phyloP scores from a whole-genome alignment of 1,140 invertebrate species.

The Meloidogyne hapla region DNA sequence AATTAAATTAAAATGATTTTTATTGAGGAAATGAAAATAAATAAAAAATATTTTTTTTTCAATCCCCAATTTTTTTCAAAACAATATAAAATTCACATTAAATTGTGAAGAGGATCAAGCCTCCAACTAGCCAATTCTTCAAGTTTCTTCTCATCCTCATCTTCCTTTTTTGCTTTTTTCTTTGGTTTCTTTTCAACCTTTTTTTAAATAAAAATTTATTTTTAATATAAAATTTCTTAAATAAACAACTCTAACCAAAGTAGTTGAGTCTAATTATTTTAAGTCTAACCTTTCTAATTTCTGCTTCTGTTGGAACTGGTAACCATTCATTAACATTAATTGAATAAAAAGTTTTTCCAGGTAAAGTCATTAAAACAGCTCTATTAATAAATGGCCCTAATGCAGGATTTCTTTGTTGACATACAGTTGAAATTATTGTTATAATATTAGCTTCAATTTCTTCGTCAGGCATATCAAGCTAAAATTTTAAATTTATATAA shows the following conservation, averaged over 20 bases:
- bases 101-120: neutral
- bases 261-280: too few species aligned
- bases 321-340: conserved; percentile 53
- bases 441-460: conserved; percentile 57
- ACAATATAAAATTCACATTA: neutral
- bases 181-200: conserved; percentile 1
- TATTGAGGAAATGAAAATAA: too few species aligned
- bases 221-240: too few species aligned
- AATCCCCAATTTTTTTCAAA: neutral
- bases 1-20: too few species aligned
- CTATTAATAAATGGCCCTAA: conserved; percentile 61
- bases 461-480: conserved; percentile 57
- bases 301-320: conserved; percentile 54
- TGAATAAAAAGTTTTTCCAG: conserved; percentile 41
- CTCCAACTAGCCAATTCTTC: conserved; percentile 1
- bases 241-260: too few species aligned
- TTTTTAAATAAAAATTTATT: neutral
- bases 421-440: conserved; percentile 49
- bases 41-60: neutral
- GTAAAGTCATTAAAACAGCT: conserved; percentile 54
- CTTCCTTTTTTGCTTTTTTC: neutral
- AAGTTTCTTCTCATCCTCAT: neutral
- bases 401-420: conserved; percentile 55
- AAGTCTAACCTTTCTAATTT: conserved; percentile 61
- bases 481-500: conserved; percentile 29